Evolutionary conservation across 1,140 invertebrate species (phyloP).

Genomic region (Drosophila quadrilineata): DNA sequence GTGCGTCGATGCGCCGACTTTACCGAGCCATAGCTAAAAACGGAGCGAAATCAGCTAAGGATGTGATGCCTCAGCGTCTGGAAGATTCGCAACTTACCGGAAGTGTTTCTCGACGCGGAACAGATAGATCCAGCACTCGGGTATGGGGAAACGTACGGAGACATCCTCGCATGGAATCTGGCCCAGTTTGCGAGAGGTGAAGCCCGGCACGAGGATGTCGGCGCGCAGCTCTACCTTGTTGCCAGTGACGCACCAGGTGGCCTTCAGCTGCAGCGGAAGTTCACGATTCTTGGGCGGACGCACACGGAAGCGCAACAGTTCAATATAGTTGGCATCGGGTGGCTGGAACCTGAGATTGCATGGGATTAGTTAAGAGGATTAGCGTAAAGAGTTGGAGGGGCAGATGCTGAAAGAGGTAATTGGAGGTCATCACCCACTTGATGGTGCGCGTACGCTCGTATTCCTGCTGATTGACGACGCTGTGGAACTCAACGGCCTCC

Average conservation of each 20-base stretch:
- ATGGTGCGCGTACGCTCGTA: slow-evolving; percentile 95
- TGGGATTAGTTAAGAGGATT: neutral
- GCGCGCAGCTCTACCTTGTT: slow-evolving; percentile 95
- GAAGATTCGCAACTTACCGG: slow-evolving; percentile 83
- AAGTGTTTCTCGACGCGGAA: slow-evolving; percentile 99
- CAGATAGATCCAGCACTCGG: slow-evolving; percentile 99
- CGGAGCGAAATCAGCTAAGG: too few relatives aligned
- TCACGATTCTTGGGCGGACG: slow-evolving; percentile 98
- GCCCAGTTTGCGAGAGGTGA: slow-evolving; percentile 95
- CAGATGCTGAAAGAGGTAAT: too few relatives aligned
- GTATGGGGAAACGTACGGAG: slow-evolving; percentile 97
- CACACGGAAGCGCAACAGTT: slow-evolving; percentile 97
- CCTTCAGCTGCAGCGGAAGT: slow-evolving; percentile 96
- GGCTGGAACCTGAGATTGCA: slow-evolving; percentile 93
- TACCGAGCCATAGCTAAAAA: slow-evolving; percentile 91
- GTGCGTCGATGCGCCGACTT: slow-evolving; percentile 96
- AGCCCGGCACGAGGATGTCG: slow-evolving; percentile 97
- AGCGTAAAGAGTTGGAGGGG: too few relatives aligned
- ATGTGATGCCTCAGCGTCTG: neutral
- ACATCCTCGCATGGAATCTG: slow-evolving; percentile 99
- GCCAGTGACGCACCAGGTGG: slow-evolving; percentile 91
- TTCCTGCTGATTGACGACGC: slow-evolving; percentile 94
- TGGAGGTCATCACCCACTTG: slow-evolving; percentile 84
- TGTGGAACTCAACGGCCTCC: slow-evolving; percentile 97
- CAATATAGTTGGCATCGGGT: slow-evolving; percentile 98